Evolutionary conservation across 2,797 vertebrate genomes (phyloP).

Genomic region (Sebastes dallii): DNA sequence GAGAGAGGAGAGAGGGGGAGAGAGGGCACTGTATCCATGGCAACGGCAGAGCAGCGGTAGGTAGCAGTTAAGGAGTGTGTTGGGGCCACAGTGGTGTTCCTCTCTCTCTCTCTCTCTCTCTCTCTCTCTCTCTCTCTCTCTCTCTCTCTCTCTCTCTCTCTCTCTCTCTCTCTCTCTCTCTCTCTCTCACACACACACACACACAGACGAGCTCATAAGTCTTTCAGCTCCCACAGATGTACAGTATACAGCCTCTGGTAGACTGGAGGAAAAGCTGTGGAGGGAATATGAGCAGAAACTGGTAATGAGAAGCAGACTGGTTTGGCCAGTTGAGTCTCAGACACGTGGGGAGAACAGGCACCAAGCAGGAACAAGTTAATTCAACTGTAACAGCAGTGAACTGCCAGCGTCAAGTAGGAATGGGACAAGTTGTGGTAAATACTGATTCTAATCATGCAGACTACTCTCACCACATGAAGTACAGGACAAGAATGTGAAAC

Average conservation of each 20-base stretch:
- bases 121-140: too few species aligned
- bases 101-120: slow-evolving; percentile 42
- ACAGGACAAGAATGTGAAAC: not conserved
- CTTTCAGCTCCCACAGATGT: slow-evolving; percentile 46
- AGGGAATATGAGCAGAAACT: slow-evolving; percentile 31
- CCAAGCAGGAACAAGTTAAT: slow-evolving; percentile 2
- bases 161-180: too few species aligned
- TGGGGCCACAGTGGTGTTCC: slow-evolving; percentile 74
- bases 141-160: too few species aligned
- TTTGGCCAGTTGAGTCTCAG: slow-evolving; percentile 28
- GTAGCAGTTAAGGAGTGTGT: slow-evolving; percentile 76
- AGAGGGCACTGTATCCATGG: slow-evolving; percentile 88
- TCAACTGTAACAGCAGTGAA: not conserved
- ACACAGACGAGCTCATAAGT: slow-evolving; percentile 46
- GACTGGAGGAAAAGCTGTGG: slow-evolving; percentile 13
- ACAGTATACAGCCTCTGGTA: slow-evolving; percentile 23
- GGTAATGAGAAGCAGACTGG: slow-evolving; percentile 47
- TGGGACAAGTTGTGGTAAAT: not conserved
- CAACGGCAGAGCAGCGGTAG: slow-evolving; percentile 86
- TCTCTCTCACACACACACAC: not conserved
- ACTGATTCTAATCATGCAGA: not conserved
- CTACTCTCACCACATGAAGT: not conserved
- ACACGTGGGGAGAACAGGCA: slow-evolving; percentile 5
- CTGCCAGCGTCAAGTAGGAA: not conserved
- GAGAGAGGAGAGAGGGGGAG: slow-evolving; percentile 56